phyloP scores from a whole-genome alignment of 2,113 vertebrate species.

The Hiodon tergisus region DNA sequence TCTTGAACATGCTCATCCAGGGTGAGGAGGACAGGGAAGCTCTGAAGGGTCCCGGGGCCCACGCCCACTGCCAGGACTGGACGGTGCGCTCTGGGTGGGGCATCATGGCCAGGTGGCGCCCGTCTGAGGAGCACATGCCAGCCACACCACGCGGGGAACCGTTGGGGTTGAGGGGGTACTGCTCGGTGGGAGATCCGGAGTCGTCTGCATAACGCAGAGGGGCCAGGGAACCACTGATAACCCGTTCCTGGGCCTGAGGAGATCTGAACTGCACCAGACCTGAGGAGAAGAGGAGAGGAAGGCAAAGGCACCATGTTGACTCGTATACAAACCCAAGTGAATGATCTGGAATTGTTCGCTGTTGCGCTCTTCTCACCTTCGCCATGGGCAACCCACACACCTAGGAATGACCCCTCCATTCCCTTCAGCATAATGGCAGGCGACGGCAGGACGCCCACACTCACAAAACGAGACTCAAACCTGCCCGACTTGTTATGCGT shows the following conservation, averaged over 20 bases:
- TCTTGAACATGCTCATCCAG: slow-evolving; percentile 78
- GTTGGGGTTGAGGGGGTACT: slow-evolving; percentile 83
- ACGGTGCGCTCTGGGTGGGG: slow-evolving; percentile 83
- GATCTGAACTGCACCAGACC: slow-evolving; percentile 79
- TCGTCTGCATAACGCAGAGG: slow-evolving; percentile 79
- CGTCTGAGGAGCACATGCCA: slow-evolving; percentile 73
- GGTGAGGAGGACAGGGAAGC: slow-evolving; percentile 62
- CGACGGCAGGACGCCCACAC: slow-evolving; percentile 66
- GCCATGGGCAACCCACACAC: slow-evolving; percentile 85
- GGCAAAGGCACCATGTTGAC: neutral
- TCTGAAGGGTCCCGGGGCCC: slow-evolving; percentile 62
- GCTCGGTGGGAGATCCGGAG: slow-evolving; percentile 65
- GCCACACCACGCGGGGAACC: slow-evolving; percentile 74
- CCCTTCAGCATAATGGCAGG: slow-evolving; percentile 76
- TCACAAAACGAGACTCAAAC: slow-evolving; percentile 83
- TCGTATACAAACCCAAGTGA: neutral
- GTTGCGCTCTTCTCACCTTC: slow-evolving; percentile 64
- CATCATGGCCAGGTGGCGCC: slow-evolving; percentile 85
- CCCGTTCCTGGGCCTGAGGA: slow-evolving; percentile 42
- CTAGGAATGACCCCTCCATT: slow-evolving; percentile 78
- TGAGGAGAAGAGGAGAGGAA: slow-evolving; percentile 31
- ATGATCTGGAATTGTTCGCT: neutral
- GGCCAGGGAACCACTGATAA: slow-evolving; percentile 57
- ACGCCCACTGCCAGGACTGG: slow-evolving; percentile 85
- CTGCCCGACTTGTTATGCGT: slow-evolving; percentile 76